These are phyloP conservation scores for Rhinoraja longicauda DNA, from an alignment of 2,797 vertebrate genomes.

Conservation along the genomic window DNA sequence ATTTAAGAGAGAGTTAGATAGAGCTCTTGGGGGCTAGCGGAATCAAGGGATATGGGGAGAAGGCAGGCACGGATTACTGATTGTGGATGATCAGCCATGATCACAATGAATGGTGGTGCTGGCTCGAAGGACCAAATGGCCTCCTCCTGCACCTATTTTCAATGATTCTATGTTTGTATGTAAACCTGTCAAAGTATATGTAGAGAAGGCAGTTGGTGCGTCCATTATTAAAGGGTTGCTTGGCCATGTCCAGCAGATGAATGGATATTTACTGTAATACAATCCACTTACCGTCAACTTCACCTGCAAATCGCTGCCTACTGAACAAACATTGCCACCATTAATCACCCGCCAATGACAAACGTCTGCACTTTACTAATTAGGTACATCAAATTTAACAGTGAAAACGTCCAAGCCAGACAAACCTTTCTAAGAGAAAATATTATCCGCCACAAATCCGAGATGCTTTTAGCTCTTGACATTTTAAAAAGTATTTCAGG, in stretches of 20 bases:
- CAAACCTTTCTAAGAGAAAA: constrained; percentile 19
- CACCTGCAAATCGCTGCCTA: background rate
- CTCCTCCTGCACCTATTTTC: too few relatives aligned
- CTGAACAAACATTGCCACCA: background rate
- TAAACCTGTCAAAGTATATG: too few relatives aligned
- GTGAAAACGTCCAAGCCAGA: background rate
- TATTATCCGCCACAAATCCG: background rate
- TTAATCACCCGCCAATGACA: background rate
- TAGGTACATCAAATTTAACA: constrained; percentile 13
- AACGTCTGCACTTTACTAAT: constrained; percentile 32
- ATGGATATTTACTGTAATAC: background rate
- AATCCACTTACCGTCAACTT: background rate
- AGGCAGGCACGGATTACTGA: too few relatives aligned
- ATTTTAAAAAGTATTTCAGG: constrained; percentile 14
- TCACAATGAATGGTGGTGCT: too few relatives aligned
- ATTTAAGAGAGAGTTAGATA: too few relatives aligned
- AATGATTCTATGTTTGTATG: too few relatives aligned
- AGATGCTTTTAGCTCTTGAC: background rate
- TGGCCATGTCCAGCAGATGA: background rate
- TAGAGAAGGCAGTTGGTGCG: background rate
- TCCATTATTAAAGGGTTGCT: background rate
- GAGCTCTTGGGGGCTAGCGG: too few relatives aligned
- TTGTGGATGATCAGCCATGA: too few relatives aligned
- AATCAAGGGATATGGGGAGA: too few relatives aligned
- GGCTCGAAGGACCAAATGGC: too few relatives aligned